Base-by-base conservation (phyloP, 1,140 invertebrate species). In the Lepidostoma basale region DNA sequence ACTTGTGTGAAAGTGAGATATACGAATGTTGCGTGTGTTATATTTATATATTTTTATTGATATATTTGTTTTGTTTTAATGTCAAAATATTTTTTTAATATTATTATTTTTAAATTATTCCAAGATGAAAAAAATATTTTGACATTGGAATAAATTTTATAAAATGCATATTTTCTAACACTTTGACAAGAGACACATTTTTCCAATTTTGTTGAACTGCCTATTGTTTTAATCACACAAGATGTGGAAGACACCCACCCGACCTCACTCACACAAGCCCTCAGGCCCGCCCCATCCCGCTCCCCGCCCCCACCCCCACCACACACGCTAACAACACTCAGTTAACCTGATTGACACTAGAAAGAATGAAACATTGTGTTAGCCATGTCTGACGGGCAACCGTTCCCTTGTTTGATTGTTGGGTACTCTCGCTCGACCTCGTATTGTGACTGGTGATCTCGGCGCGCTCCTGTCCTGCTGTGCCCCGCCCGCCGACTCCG, bases 391-490 rank as follows among this genome's bases (percentile, higher is more conserved):
- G 88, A 89, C 88, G 89, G 88, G 88, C 88, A 90, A 90, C 87
- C 86, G 87, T 89, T 88, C 87, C 88, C 88, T 88, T 89, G 87
- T 90, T 85, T 90, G 88, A 89, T 90, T 90, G 88, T 90, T 88
- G 88, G 88, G 88, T 87, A 88, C 86, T 85, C 82, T 84, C 74
- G 72, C 59, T 81, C 82, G 80, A 81, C 79, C 80, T 85, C 78
- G 82, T 80, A 80, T 79, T 83, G 83, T 84, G 80, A 83, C 78
- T 79, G 63, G 66, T 79, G 64, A 59, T 77, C 39, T 77, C 75
- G 78, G 74, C 77, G 68, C 76, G 75, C 71, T 65, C 62, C 75
- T 74, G 62, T 73, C 72, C 70, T 64, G 60, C 67, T 54, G 30
- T 66, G 42, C 62, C 62, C 45, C 16, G 36, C 23, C 63, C 23